Evolutionary conservation across 2,113 vertebrate genomes (phyloP), one percentile per base, ranked within the genome.

Genomic region (Sisor rabdophorus): DNA sequence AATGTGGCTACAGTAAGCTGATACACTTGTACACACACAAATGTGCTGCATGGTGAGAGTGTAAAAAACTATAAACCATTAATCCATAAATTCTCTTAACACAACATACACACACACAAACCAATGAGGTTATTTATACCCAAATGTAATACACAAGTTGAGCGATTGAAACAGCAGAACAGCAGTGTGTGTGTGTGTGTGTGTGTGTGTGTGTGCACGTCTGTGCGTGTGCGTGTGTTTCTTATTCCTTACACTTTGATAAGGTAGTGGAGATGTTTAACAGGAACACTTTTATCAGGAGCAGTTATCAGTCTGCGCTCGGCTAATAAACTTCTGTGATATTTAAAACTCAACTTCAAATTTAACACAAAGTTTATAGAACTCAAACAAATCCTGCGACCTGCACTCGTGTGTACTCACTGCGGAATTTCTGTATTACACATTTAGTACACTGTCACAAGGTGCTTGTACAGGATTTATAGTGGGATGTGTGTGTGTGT

Each of bases 1-100:
- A 60, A 69, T 79, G 74, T 79, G 17, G n/a, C 58, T 78, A 63
- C 55, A 26, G 78, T 74, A 79, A 79, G 64, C 63, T 70, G 71
- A 79, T 58, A 69, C 53, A 28, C 55, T 24, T 58, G 55, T 12
- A 32, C 64, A 55, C 36, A 79, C 6, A 44, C 40, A 65, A n/a
- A 40, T 16, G 24, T 59, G 55, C 22, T 6, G 24, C 12, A 26
- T 26, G 6, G 26, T 59, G 24, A 28, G 56, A 28, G 54, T 59
- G 28, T 26, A 26, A 58, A n/a, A 44, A 44, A 4, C 4, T 10
- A 44, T 44, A 4, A 36, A 36, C 32, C 7, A 36, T 36, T 3
- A 36, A 44, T 9, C 40, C 9, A 6, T 44, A 44, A 9, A 44
- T 44, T 44, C 40, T 44, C 40, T 44, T 44, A 44, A 44, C n/a